Base-by-base conservation (phyloP, 2,888 invertebrate genomes). In the Rhamnusium bicolor region DNA sequence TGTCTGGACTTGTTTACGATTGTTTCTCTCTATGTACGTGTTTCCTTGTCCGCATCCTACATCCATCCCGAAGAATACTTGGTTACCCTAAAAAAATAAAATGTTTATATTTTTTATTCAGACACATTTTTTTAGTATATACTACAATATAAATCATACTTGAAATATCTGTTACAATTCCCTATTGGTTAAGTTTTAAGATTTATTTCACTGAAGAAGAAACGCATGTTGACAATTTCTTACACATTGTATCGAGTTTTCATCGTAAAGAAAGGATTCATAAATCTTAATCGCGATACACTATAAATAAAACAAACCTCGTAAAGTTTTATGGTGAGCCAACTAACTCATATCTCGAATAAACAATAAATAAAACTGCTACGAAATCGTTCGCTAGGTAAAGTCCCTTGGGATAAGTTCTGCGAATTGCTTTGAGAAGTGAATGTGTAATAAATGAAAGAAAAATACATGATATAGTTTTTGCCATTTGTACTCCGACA, bases 41-140 rank as follows among this genome's bases (percentile, higher is more conserved):
- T 91, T 86, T 72, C 91, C 90, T 80, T 92, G 90, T 0, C 92
- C 92, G 83, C 92, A 92, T 65, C 92, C 89, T 21, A 91, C 90
- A 72, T 86, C 86, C 84, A 85, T 85, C 88, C 91, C 91, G 89
- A 91, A 84, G 90, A 87, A 87, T 29, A 87, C 91, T 87, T 90
- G 90, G 86, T 90, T 91, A 82, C 91, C 91, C 91, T 91, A 88
- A 66, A 89, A 90, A 68, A 73, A 32, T 1, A 19, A 51, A 51
- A 19, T 6, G 24, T n/a, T n/a, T n/a, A n/a, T n/a, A n/a, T n/a
- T n/a, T n/a, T n/a, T n/a, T n/a, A n/a, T n/a, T n/a, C n/a, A n/a
- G n/a, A n/a, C n/a, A n/a, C n/a, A n/a, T n/a, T n/a, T n/a, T n/a
- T n/a, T n/a, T n/a, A n/a, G n/a, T n/a, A n/a, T n/a, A n/a, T n/a